phyloP scores from a whole-genome alignment of 1,140 invertebrate species.

The Ceratosolen fusciceps region DNA sequence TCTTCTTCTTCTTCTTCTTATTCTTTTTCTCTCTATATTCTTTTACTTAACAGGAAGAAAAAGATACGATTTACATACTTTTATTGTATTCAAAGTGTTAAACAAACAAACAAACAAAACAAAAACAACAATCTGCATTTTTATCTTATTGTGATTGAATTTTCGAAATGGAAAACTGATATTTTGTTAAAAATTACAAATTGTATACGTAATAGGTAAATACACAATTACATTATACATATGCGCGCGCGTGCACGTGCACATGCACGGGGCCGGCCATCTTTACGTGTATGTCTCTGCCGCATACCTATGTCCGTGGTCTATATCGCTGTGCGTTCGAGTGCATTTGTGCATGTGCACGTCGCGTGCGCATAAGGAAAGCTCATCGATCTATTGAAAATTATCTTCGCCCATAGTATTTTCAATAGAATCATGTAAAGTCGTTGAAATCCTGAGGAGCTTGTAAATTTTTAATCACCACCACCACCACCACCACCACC shows the following conservation, averaged over 20 bases:
- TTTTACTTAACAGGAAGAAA: constrained; percentile 37
- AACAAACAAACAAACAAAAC: no score
- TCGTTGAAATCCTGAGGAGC: background rate
- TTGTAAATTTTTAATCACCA: constrained; percentile 25
- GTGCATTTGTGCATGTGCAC: no score
- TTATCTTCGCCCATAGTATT: constrained; percentile 29
- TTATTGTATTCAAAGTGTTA: constrained; percentile 35
- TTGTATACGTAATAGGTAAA: constrained; percentile 15
- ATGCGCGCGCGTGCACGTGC: no score
- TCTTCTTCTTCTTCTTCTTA: background rate
- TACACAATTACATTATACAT: background rate
- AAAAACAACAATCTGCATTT: constrained; percentile 50
- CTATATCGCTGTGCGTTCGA: no score
- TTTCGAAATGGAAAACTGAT: constrained; percentile 26
- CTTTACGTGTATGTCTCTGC: background rate
- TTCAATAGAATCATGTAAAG: constrained; percentile 31
- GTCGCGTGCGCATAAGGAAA: constrained; percentile 20
- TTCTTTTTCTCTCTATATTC: constrained; percentile 10
- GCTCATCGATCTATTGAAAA: constrained; percentile 30
- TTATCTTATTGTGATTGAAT: constrained; percentile 43
- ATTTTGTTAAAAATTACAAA: constrained; percentile 38
- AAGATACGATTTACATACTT: constrained; percentile 34
- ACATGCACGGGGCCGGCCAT: no score
- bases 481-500: no score
- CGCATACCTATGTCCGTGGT: background rate